These are phyloP conservation scores for Tineola bisselliella DNA, from an alignment of 2,888 invertebrate species.

Conservation along the genomic window DNA sequence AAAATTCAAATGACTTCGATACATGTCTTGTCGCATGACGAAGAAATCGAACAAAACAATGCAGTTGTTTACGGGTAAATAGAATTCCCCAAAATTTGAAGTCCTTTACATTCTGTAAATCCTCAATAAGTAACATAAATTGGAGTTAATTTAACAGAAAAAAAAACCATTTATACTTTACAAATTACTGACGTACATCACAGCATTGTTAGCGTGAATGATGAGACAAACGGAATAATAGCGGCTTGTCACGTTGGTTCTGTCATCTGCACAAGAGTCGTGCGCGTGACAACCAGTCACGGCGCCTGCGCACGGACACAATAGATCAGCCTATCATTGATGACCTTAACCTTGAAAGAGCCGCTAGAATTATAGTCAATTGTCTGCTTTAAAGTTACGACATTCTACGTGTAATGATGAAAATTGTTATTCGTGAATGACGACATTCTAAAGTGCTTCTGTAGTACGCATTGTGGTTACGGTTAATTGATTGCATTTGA, in stretches of 20 bases:
- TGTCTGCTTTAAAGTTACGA: neutral
- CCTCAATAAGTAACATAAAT: too few species aligned
- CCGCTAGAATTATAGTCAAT: neutral
- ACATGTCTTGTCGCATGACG: too few species aligned
- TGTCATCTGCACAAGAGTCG: conserved; percentile 19
- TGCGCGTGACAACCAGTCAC: conserved; percentile 31
- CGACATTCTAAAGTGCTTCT: too few species aligned
- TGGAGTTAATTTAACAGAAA: neutral
- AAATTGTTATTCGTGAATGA: too few species aligned
- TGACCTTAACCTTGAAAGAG: conserved; percentile 48
- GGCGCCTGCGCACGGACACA: conserved; percentile 17
- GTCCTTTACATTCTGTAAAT: too few species aligned
- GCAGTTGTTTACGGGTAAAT: too few species aligned
- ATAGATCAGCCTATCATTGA: conserved; percentile 24
- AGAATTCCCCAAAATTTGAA: too few species aligned
- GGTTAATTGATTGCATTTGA: too few species aligned
- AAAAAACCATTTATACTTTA: neutral
- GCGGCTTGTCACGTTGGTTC: conserved; percentile 12
- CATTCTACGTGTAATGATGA: neutral
- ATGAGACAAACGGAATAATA: conserved; percentile 12
- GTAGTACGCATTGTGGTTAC: too few species aligned
- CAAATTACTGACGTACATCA: neutral
- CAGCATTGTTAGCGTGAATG: neutral
- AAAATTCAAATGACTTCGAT: too few species aligned
- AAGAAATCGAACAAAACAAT: too few species aligned